Conservation (phyloP, 2,888 invertebrate species). For the Danaus chrysippus region DNA sequence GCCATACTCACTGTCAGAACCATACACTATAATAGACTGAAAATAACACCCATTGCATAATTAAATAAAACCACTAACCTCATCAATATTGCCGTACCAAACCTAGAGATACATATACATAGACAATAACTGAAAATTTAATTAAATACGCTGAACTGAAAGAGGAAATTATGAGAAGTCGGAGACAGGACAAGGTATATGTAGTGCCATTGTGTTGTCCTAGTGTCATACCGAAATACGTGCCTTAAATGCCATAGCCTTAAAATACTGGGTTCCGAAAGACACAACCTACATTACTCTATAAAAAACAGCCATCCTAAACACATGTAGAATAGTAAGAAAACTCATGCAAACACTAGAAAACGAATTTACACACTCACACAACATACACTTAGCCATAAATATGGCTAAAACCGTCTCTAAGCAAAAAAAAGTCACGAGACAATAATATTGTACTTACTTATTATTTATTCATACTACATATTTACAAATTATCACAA, state of each 20-base stretch:
- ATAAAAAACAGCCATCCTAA: background rate
- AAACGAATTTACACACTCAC: background rate
- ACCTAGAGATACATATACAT: constrained; percentile 27
- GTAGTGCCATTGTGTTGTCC: constrained; percentile 17
- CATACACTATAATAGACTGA: constrained; percentile 17
- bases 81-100: constrained; percentile 24
- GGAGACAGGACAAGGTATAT: constrained; percentile 9
- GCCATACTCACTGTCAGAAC: too few species aligned
- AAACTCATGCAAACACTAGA: constrained; percentile 11
- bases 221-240: constrained; percentile 11
- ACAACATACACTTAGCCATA: too few species aligned
- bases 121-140: constrained; percentile 27
- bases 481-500: too few species aligned
- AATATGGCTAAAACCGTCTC: too few species aligned
- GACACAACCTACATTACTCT: background rate
- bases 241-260: constrained; percentile 9
- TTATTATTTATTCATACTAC: too few species aligned
- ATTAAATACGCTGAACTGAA: constrained; percentile 14
- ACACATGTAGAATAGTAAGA: constrained; percentile 19
- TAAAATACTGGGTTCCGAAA: background rate
- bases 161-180: constrained; percentile 12
- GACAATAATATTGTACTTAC: too few species aligned
- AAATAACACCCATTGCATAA: constrained; percentile 24
- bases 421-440: too few species aligned
- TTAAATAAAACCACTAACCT: constrained; percentile 18